Conservation (phyloP, 2,113 vertebrate genomes). For the Daboia siamensis region DNA sequence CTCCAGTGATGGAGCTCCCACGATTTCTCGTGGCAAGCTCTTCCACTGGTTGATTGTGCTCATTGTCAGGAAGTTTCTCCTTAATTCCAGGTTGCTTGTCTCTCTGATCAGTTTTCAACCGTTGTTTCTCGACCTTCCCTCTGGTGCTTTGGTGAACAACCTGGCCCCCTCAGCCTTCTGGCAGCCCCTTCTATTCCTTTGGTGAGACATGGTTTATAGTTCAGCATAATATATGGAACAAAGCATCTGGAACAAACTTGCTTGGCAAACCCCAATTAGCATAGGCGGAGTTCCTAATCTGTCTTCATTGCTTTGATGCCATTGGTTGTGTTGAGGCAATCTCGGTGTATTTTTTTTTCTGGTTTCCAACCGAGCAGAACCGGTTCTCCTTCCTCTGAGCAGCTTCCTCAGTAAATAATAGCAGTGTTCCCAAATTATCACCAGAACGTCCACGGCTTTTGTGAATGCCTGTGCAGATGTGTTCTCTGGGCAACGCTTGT, state of each 20-base stretch:
- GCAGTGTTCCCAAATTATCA: not conserved
- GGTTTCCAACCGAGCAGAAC: conserved; percentile 6
- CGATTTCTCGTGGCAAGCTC: too few relatives aligned
- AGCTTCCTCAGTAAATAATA: conserved; percentile 28
- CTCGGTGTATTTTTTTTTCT: conserved; percentile 11
- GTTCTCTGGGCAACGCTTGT: not conserved
- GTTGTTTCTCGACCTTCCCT: too few relatives aligned
- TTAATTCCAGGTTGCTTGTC: too few relatives aligned
- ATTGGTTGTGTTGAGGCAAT: not conserved
- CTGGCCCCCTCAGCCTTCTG: too few relatives aligned
- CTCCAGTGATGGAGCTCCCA: too few relatives aligned
- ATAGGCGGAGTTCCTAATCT: not conserved
- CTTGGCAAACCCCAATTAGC: not conserved
- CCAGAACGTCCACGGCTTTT: conserved; percentile 14
- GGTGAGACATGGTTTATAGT: not conserved
- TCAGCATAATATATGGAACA: not conserved
- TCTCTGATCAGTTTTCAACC: too few relatives aligned
- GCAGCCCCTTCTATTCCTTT: too few relatives aligned
- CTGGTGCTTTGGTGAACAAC: too few relatives aligned
- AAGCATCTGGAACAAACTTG: not conserved
- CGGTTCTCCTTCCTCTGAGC: conserved; percentile 1
- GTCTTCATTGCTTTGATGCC: not conserved
- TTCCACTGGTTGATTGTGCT: too few relatives aligned
- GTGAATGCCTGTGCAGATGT: conserved; percentile 25
- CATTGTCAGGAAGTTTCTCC: too few relatives aligned